Conservation (phyloP, 2,888 invertebrate species). For the Piscicola geometra region DNA sequence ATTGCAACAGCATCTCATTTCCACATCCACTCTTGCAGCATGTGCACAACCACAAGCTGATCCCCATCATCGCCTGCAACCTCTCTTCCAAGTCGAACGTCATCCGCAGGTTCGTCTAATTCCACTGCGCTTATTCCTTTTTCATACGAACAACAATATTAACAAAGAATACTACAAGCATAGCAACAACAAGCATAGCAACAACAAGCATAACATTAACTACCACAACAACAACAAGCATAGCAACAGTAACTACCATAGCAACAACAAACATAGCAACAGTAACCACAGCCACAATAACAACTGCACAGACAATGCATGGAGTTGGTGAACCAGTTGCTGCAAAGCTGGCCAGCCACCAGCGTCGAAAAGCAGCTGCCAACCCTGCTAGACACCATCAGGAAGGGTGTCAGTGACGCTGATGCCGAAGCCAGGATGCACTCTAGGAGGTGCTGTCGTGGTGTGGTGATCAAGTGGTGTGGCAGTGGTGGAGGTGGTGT, state of each 20-base stretch:
- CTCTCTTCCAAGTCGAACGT: conserved; percentile 81
- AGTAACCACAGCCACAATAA: too few species aligned
- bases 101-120: conserved; percentile 65
- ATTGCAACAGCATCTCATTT: too few species aligned
- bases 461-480: too few species aligned
- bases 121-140: too few species aligned
- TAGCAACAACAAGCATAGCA: too few species aligned
- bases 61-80: conserved; percentile 60
- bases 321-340: conserved; percentile 75
- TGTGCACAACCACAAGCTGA: conserved; percentile 50
- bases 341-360: conserved; percentile 81
- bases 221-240: too few species aligned
- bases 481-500: background rate
- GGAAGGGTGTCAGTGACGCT: conserved; percentile 79
- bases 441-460: conserved; percentile 68
- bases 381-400: conserved; percentile 73
- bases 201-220: too few species aligned
- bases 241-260: too few species aligned
- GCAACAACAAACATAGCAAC: too few species aligned
- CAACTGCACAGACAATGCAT: conserved; percentile 63
- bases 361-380: conserved; percentile 75
- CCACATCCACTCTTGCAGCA: conserved; percentile 47
- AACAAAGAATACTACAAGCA: too few species aligned
- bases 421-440: conserved; percentile 80
- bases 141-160: too few species aligned